Base-by-base conservation (phyloP, 2,113 vertebrate genomes). In the Peromyscus californicus region DNA sequence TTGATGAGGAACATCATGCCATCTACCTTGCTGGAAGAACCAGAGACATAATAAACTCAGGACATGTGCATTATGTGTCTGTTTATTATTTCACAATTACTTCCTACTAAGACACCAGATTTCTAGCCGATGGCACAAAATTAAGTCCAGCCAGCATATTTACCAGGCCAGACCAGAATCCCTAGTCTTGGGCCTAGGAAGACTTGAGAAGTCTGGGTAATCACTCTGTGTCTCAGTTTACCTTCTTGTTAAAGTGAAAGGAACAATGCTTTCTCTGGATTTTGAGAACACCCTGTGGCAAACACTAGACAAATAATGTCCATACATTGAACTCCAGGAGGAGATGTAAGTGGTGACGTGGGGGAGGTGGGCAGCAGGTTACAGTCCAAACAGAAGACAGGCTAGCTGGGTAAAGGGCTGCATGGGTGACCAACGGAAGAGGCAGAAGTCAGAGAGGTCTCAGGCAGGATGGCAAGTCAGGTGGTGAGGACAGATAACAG, bases 21-120 rank as follows among this genome's bases (percentile, higher is more conserved):
- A 16, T 75, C 79, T 70, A 75, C 93, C 63, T 96, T 91, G 29
- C 65, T 98, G 89, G 96, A 93, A 96, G 69, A 96, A 90, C 22
- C 65, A 92, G 84, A 96, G 92, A 87, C 63, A 96, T 85, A 97
- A 97, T 98, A 98, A 97, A 97, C 90, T 96, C 94, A 96, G 97
- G 97, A 95, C 79, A 61, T 97, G 89, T 93, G 17, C 54, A 97
- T 76, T 84, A 88, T 91, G 94, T 97, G 97, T 98, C 93, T 96
- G 96, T 92, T 97, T 97, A 92, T 96, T 98, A 96, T 87, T 97
- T 96, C 48, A 79, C 9, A 91, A 74, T 75, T 87, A 51, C 69
- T 4, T 93, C 87, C 82, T 90, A n/a, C 21, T 80, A 80, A 54
- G 76, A 22, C 31, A 67, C 36, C 59, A 74, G 48, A 63, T 93